These are phyloP conservation scores for Atrina japonica DNA, from an alignment of 2,888 invertebrate genomes.

Conservation along the genomic window DNA sequence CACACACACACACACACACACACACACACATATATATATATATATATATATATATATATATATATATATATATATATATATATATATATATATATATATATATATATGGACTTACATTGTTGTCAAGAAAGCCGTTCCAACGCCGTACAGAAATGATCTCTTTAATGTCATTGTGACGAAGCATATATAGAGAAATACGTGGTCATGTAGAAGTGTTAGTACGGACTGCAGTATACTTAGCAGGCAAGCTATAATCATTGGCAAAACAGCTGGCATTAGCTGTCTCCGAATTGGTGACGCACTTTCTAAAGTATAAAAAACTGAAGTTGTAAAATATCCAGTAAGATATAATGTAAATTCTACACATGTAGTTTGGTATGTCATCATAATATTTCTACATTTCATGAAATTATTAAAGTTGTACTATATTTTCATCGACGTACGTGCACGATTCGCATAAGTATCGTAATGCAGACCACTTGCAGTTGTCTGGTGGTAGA, in stretches of 20 bases:
- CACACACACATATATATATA: too few relatives aligned
- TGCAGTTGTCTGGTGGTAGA: too few relatives aligned
- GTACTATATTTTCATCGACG: too few relatives aligned
- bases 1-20: too few relatives aligned
- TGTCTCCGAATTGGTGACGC: neutral
- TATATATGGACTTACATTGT: constrained; percentile 7
- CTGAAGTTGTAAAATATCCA: neutral
- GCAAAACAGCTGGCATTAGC: neutral
- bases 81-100: too few relatives aligned
- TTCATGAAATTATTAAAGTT: too few relatives aligned
- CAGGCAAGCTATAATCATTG: neutral
- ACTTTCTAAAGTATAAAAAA: neutral
- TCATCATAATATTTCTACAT: too few relatives aligned
- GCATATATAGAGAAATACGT: neutral
- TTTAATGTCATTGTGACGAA: neutral
- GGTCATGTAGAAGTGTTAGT: neutral
- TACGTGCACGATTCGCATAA: too few relatives aligned
- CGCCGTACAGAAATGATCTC: constrained; percentile 10
- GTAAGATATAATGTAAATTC: neutral
- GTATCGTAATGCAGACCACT: too few relatives aligned
- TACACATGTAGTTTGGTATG: too few relatives aligned
- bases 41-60: too few relatives aligned
- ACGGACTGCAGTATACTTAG: neutral
- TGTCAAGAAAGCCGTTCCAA: neutral
- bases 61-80: too few relatives aligned